These are phyloP conservation scores for Gymnosoma rotundatum DNA, from an alignment of 2,888 invertebrate genomes.

Conservation along the genomic window DNA sequence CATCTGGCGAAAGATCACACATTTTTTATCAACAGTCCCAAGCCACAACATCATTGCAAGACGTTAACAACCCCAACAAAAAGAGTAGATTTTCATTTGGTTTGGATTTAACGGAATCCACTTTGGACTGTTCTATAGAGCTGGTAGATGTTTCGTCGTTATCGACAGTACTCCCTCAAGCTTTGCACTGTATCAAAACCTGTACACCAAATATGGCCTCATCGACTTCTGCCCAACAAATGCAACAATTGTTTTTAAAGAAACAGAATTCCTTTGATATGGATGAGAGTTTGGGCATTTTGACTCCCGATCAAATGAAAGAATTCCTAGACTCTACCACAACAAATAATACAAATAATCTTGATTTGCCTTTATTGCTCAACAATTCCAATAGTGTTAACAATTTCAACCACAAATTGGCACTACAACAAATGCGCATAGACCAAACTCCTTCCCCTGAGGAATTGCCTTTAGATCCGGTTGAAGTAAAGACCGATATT, in stretches of 20 bases:
- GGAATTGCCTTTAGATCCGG: conserved; percentile 91
- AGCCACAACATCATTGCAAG: conserved; percentile 73
- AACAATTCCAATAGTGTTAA: conserved; percentile 80
- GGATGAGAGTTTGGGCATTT: conserved; percentile 92
- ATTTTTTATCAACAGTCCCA: conserved; percentile 64
- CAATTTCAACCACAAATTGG: conserved; percentile 74
- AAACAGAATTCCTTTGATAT: conserved; percentile 91
- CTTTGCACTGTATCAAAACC: conserved; percentile 57
- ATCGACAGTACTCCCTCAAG: conserved; percentile 75
- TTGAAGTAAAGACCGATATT: conserved; percentile 85
- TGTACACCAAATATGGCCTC: conserved; percentile 41
- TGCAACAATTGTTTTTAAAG: conserved; percentile 76
- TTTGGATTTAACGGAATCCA: conserved; percentile 80
- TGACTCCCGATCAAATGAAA: conserved; percentile 95
- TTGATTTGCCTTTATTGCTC: conserved; percentile 83
- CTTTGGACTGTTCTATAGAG: conserved; percentile 81
- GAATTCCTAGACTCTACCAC: conserved; percentile 86
- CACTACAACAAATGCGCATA: conserved; percentile 83
- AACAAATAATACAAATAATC: conserved; percentile 83
- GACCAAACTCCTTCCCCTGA: conserved; percentile 93
- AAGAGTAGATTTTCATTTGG: conserved; percentile 80
- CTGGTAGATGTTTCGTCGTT: conserved; percentile 80
- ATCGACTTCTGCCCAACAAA: conserved; percentile 46
- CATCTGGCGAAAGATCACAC: conserved; percentile 61
- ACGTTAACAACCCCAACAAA: conserved; percentile 71